Percentiles rank a stretch among this genome's conserved stretches.
Conservation (phyloP, 1,140 invertebrate species). For the Pogonognathellus flavescens region DNA sequence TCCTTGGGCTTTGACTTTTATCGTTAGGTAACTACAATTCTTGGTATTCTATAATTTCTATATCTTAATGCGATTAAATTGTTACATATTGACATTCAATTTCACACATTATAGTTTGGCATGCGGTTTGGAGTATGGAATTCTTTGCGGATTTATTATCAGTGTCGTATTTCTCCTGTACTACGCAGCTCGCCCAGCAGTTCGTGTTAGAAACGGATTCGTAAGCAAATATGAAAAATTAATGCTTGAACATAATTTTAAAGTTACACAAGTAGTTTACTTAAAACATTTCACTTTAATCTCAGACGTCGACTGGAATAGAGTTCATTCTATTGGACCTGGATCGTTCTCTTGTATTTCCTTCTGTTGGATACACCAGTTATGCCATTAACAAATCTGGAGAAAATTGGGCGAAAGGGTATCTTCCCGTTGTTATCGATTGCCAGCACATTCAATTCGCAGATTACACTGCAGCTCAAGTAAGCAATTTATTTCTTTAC, state of each 20-base stretch:
- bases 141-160: slow-evolving; percentile 86
- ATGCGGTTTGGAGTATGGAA: slow-evolving; percentile 92
- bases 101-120: slow-evolving; percentile 74
- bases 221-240: slow-evolving; percentile 71
- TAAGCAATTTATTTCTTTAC: not conserved
- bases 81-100: not conserved
- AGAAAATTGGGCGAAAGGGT: slow-evolving; percentile 78
- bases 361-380: slow-evolving; percentile 88
- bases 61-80: not conserved
- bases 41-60: slow-evolving; percentile 74
- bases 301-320: slow-evolving; percentile 23
- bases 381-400: slow-evolving; percentile 82
- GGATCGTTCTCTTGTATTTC: slow-evolving; percentile 88
- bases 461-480: slow-evolving; percentile 83
- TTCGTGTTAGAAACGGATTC: slow-evolving; percentile 76
- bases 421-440: slow-evolving; percentile 84
- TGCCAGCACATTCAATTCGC: slow-evolving; percentile 81
- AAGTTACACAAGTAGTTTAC: too few species aligned
- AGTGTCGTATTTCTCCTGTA: slow-evolving; percentile 89
- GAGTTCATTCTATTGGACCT: slow-evolving; percentile 55
- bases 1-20: slow-evolving; percentile 83
- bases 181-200: slow-evolving; percentile 85
- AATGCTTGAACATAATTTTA: too few species aligned
- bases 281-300: slow-evolving; percentile 49
- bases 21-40: slow-evolving; percentile 70